Evolutionary conservation across 2,888 invertebrate species (phyloP).

Genomic region (Apomyelois bistriatella): DNA sequence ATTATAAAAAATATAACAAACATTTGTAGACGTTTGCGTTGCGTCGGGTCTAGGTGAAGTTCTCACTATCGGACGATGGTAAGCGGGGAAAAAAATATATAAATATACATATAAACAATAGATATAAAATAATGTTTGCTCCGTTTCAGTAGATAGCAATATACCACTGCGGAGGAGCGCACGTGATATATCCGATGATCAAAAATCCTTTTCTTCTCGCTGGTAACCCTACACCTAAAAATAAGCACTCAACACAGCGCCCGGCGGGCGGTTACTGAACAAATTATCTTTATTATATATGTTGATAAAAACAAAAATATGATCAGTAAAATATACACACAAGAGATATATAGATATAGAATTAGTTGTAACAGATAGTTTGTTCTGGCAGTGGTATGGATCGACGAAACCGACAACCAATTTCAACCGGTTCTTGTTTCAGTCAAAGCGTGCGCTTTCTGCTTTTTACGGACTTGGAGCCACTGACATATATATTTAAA

Average conservation of each 20-base stretch:
- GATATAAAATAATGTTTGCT: constrained; percentile 63
- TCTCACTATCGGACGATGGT: not conserved
- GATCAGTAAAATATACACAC: constrained; percentile 38
- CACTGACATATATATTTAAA: not conserved
- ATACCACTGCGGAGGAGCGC: constrained; percentile 61
- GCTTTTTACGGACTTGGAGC: not conserved
- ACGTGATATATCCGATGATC: constrained; percentile 80
- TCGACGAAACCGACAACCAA: constrained; percentile 65
- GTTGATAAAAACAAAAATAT: constrained; percentile 37
- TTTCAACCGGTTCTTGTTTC: constrained; percentile 40
- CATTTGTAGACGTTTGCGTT: not conserved
- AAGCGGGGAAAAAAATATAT: constrained; percentile 33
- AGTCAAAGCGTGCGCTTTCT: not conserved
- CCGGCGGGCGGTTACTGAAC: constrained; percentile 69
- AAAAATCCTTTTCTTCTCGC: constrained; percentile 84
- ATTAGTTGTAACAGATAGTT: constrained; percentile 58
- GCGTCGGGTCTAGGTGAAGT: not conserved
- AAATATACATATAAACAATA: constrained; percentile 35
- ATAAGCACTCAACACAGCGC: constrained; percentile 71
- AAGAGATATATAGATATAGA: constrained; percentile 24
- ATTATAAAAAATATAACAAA: not conserved
- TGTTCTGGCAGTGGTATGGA: constrained; percentile 57
- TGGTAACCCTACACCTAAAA: constrained; percentile 74
- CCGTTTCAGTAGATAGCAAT: constrained; percentile 70
- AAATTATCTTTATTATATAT: constrained; percentile 69